These are phyloP conservation scores for Therioaphis trifolii DNA, from an alignment of 2,888 invertebrate genomes.

Conservation along the genomic window DNA sequence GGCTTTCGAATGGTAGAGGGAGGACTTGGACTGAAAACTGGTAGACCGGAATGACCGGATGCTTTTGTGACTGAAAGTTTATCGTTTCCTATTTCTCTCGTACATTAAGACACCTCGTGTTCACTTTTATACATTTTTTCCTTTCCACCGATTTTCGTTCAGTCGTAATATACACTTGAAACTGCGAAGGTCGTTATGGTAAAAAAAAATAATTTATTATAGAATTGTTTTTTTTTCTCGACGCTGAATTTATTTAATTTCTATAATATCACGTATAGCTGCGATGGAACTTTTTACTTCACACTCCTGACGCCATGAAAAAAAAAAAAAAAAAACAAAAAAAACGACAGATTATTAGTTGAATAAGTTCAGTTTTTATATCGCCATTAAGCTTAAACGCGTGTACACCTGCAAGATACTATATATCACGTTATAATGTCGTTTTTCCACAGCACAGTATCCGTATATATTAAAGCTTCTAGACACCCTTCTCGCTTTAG, in stretches of 20 bases:
- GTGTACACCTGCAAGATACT: slow-evolving; percentile 1
- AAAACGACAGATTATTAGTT: slow-evolving; percentile 13
- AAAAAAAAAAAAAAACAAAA: not conserved
- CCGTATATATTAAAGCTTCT: slow-evolving; percentile 33
- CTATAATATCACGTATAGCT: not conserved
- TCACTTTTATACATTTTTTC: not conserved
- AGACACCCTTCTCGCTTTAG: slow-evolving; percentile 31
- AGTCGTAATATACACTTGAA: not conserved
- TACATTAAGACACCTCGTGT: slow-evolving; percentile 33
- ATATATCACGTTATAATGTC: slow-evolving; percentile 41
- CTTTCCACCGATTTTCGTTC: slow-evolving; percentile 1
- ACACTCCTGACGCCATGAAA: not conserved
- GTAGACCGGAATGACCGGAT: slow-evolving; percentile 54
- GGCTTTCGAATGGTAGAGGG: slow-evolving; percentile 2
- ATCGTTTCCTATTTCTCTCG: slow-evolving; percentile 48
- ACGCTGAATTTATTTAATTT: not conserved
- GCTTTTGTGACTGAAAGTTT: slow-evolving; percentile 46
- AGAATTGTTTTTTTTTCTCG: not conserved
- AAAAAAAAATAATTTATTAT: no score
- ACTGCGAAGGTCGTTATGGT: not conserved
- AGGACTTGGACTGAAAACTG: slow-evolving; percentile 1
- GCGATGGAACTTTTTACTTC: slow-evolving; percentile 14
- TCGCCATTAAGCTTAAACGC: slow-evolving; percentile 11
- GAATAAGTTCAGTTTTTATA: slow-evolving; percentile 43
- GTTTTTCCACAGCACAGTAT: not conserved